These are phyloP conservation scores for Silurus meridionalis DNA, from an alignment of 2,113 vertebrate species.

Conservation along the genomic window DNA sequence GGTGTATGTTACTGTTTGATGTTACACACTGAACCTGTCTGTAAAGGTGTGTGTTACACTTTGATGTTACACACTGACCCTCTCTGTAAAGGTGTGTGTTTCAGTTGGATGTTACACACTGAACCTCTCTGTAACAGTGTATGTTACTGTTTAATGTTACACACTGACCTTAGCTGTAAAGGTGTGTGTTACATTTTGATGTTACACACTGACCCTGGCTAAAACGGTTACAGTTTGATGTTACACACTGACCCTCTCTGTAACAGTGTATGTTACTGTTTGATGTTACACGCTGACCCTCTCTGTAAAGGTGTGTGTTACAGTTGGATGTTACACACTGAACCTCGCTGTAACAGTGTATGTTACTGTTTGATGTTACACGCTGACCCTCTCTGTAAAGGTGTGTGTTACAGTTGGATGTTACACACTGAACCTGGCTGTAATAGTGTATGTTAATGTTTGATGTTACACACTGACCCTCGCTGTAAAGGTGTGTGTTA, in stretches of 20 bases:
- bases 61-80: not conserved
- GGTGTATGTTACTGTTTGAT: not conserved
- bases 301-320: too few relatives aligned
- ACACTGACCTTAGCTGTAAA: not conserved
- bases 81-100: not conserved
- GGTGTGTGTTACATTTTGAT: too few relatives aligned
- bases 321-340: too few relatives aligned
- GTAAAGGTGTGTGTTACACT: too few relatives aligned
- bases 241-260: not conserved
- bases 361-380: too few relatives aligned
- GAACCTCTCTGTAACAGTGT: constrained; percentile 56
- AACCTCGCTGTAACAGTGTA: too few relatives aligned
- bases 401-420: too few relatives aligned
- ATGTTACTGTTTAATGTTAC: not conserved
- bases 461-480: too few relatives aligned
- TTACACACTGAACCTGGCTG: too few relatives aligned
- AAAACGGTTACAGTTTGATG: not conserved
- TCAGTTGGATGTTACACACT: not conserved
- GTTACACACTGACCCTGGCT: not conserved
- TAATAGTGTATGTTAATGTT: too few relatives aligned
- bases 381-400: too few relatives aligned
- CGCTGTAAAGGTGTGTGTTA: too few relatives aligned
- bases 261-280: not conserved
- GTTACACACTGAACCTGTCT: not conserved
- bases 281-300: not conserved